phyloP scores from a whole-genome alignment of 2,113 vertebrate species.

The Eulemur macaco region DNA sequence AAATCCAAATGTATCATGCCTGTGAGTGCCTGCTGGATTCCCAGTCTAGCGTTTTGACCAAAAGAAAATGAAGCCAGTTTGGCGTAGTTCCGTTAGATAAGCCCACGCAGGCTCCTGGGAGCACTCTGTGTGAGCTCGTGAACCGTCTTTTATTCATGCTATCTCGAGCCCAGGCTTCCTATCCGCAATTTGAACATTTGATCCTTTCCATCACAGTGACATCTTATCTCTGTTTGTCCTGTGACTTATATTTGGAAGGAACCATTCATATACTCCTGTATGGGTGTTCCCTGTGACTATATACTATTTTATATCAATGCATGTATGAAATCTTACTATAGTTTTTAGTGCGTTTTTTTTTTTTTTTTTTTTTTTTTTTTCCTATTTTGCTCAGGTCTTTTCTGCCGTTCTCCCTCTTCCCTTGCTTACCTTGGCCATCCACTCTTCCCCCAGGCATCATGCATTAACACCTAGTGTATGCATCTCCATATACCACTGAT shows the following conservation, averaged over 20 bases:
- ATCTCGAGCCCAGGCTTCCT: background rate
- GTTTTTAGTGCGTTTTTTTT: background rate
- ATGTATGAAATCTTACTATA: background rate
- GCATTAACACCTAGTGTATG: background rate
- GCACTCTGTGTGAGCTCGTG: background rate
- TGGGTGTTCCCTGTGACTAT: background rate
- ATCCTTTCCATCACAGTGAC: background rate
- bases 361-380: background rate
- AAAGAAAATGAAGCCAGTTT: background rate
- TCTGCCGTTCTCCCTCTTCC: background rate
- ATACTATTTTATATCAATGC: background rate
- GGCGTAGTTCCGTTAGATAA: background rate
- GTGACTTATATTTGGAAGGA: background rate
- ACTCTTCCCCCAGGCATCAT: background rate
- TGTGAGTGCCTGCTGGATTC: background rate
- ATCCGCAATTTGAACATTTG: background rate
- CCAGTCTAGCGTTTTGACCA: background rate
- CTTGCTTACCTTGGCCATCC: background rate
- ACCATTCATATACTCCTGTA: background rate
- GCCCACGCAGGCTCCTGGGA: background rate
- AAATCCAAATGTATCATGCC: background rate
- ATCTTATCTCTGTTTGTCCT: conserved; percentile 22
- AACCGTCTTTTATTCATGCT: background rate
- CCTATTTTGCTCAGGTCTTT: background rate
- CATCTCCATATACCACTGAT: background rate